Evolutionary conservation across 2,113 vertebrate species (phyloP), one percentile per base, ranked within the genome.

Genomic region (Cettia cetti): DNA sequence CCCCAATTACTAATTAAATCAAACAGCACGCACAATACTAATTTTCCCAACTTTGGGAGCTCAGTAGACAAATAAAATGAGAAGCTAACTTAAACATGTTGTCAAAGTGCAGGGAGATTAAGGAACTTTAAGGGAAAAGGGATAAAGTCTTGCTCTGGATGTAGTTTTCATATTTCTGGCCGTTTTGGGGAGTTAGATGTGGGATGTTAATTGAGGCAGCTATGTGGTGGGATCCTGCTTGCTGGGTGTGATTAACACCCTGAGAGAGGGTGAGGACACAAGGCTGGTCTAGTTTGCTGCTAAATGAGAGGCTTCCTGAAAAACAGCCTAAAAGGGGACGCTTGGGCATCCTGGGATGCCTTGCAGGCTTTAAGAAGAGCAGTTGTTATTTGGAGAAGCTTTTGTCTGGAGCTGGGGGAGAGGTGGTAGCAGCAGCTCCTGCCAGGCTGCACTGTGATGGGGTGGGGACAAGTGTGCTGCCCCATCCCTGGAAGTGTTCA

Each of bases 1-100:
- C 98, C 98, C 98, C 98, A 98, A 98, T 98, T 98, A 98, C 98
- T 98, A 98, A 98, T 98, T 98, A 98, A 98, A 98, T 98, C 98
- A 98, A 98, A 98, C 97, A 28, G 1, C 97, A 98, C 30, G 65
- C 97, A 98, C 98, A 98, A 98, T 98, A 98, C 98, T 98, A 98
- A 98, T 98, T 98, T 98, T 97, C 97, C 96, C 97, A 98, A 98
- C 97, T 98, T 98, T 90, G 95, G 96, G 97, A 98, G 96, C 97
- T 98, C 95, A 86, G 91, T 96, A 97, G 97, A 98, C 97, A 98
- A 98, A 98, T 98, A 98, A 98, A 98, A 98, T 92, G 96, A 95
- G 97, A 97, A 98, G 97, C 93, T 94, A 97, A 97, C 97, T 98
- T 97, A 95, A 97, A 96, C 69, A 39, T 92, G 91, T 97, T 97